phyloP scores from a whole-genome alignment of 2,113 vertebrate genomes.

The Ageneiosus marmoratus region DNA sequence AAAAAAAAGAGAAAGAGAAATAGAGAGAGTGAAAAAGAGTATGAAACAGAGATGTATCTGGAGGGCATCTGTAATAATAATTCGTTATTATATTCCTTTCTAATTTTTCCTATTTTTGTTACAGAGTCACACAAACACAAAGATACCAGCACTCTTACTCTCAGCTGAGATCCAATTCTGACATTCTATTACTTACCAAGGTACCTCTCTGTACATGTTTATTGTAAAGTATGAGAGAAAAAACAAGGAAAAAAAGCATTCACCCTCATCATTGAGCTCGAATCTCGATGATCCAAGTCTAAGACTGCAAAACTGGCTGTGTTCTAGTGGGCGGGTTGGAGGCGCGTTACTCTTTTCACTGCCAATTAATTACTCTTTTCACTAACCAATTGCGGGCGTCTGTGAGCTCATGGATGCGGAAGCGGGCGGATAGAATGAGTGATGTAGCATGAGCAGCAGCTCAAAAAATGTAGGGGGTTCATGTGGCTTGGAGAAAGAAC shows the following conservation, averaged over 20 bases:
- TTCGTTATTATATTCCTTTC: neutral
- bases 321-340: neutral
- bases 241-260: neutral
- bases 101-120: neutral
- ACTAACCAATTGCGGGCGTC: neutral
- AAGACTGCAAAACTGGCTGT: neutral
- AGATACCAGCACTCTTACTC: neutral
- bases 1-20: neutral
- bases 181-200: neutral
- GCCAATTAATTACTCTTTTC: too few species aligned
- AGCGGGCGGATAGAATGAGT: neutral
- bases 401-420: neutral
- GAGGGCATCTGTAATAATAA: neutral
- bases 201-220: neutral
- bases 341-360: neutral
- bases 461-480: neutral
- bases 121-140: neutral
- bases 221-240: neutral
- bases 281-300: neutral
- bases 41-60: neutral
- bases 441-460: neutral
- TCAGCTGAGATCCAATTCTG: neutral
- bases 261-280: neutral
- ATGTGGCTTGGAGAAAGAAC: neutral
- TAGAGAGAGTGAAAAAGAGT: neutral